Evolutionary conservation across 2,888 invertebrate genomes (phyloP).

Genomic region (Itoplectis maculator): DNA sequence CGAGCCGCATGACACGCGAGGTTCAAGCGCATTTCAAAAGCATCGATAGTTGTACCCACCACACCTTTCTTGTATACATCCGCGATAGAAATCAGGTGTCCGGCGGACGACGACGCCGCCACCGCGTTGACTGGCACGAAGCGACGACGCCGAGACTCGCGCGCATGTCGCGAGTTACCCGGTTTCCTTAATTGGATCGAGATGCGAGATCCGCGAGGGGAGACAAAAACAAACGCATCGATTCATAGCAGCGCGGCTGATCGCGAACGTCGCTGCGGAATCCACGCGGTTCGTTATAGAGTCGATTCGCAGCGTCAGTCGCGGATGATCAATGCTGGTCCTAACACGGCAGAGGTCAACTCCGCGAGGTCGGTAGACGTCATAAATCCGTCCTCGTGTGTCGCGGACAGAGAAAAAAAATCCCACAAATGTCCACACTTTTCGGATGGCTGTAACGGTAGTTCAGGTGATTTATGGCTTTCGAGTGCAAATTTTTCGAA

Average conservation of each 20-base stretch:
- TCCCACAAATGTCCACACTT: not conserved
- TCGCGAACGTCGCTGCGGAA: conserved; percentile 1
- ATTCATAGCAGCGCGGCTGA: conserved; percentile 5
- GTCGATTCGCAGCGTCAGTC: not conserved
- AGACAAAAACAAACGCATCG: conserved; percentile 33
- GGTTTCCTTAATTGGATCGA: conserved; percentile 65
- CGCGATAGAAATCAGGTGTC: conserved; percentile 66
- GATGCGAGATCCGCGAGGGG: conserved; percentile 19
- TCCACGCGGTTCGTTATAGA: conserved; percentile 4
- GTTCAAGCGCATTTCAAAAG: conserved; percentile 45
- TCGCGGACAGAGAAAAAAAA: conserved; percentile 1
- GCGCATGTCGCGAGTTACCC: conserved; percentile 51
- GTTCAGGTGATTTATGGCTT: not conserved
- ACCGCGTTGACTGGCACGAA: conserved; percentile 36
- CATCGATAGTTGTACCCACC: conserved; percentile 46
- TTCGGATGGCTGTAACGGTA: not conserved
- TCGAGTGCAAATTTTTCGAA: not conserved
- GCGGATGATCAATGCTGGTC: conserved; percentile 3
- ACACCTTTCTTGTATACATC: conserved; percentile 64
- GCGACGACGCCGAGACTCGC: not conserved
- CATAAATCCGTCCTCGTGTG: not conserved
- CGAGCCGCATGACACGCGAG: conserved; percentile 14
- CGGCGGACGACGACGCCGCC: conserved; percentile 40
- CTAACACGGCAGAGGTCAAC: not conserved
- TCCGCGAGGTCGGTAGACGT: not conserved